Percentiles rank a stretch among this genome's conserved stretches.
Conservation (phyloP, 2,888 invertebrate genomes). For the Tinea trinotella region DNA sequence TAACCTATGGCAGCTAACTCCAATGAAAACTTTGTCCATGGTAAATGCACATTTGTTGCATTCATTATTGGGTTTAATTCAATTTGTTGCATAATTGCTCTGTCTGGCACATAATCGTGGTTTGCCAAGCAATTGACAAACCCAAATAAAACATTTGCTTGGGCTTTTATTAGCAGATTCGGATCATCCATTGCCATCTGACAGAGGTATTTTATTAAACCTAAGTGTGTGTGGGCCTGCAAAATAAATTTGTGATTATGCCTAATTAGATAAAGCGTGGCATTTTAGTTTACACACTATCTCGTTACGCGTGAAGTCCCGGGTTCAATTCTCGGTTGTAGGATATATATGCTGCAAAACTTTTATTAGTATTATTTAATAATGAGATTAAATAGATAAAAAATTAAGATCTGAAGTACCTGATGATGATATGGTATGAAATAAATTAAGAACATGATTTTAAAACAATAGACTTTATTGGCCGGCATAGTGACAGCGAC, state of each 20-base stretch:
- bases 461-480: too few relatives aligned
- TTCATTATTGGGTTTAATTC: slow-evolving; percentile 47
- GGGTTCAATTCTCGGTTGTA: too few relatives aligned
- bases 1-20: slow-evolving; percentile 73
- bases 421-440: too few relatives aligned
- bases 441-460: not conserved
- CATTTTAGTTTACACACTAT: not conserved
- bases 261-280: too few relatives aligned
- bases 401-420: too few relatives aligned
- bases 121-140: slow-evolving; percentile 70
- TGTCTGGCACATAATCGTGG: slow-evolving; percentile 73
- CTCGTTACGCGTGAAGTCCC: too few relatives aligned
- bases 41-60: slow-evolving; percentile 45
- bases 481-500: too few relatives aligned
- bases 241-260: slow-evolving; percentile 29
- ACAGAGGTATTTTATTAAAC: slow-evolving; percentile 72
- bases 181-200: slow-evolving; percentile 53
- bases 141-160: slow-evolving; percentile 51
- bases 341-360: not conserved
- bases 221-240: slow-evolving; percentile 71
- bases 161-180: slow-evolving; percentile 41
- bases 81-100: slow-evolving; percentile 51
- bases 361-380: too few relatives aligned
- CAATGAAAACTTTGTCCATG: slow-evolving; percentile 68
- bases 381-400: not conserved